Conservation (phyloP, 2,888 invertebrate genomes). For the Melanchra persicariae region DNA sequence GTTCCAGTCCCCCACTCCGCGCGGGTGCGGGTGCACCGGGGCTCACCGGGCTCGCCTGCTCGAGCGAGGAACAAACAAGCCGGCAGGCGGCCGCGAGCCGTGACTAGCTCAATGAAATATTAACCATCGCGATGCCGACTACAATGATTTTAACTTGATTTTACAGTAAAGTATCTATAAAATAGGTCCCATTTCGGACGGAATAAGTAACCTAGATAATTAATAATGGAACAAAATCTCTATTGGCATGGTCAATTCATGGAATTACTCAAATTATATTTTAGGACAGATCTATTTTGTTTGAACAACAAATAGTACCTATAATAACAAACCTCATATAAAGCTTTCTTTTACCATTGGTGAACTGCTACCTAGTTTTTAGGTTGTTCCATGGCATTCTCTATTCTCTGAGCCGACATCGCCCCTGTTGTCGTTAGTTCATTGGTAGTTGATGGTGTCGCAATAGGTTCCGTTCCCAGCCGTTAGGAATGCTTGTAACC, state of each 20-base stretch:
- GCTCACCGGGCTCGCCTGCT: constrained; percentile 63
- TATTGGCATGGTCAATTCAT: constrained; percentile 49
- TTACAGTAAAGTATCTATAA: neutral
- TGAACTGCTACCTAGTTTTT: neutral
- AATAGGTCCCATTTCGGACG: neutral
- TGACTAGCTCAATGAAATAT: constrained; percentile 51
- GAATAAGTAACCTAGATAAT: neutral
- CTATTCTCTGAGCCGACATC: neutral
- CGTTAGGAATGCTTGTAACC: constrained; percentile 26
- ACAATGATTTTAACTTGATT: constrained; percentile 16
- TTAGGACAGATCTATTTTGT: constrained; percentile 2
- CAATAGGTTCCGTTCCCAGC: constrained; percentile 10
- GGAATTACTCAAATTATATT: constrained; percentile 24
- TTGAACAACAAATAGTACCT: neutral
- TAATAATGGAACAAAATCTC: neutral
- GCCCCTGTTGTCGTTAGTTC: neutral
- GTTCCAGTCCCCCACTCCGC: constrained; percentile 65
- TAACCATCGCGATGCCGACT: constrained; percentile 22
- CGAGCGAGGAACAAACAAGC: constrained; percentile 26
- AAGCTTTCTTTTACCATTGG: neutral
- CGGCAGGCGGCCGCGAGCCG: neutral
- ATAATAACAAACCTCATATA: neutral
- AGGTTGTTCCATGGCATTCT: neutral
- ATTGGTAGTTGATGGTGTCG: constrained; percentile 8
- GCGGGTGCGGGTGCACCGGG: constrained; percentile 71